Evolutionary conservation across 2,888 invertebrate genomes (phyloP).

Genomic region (Rotaria macrura): DNA sequence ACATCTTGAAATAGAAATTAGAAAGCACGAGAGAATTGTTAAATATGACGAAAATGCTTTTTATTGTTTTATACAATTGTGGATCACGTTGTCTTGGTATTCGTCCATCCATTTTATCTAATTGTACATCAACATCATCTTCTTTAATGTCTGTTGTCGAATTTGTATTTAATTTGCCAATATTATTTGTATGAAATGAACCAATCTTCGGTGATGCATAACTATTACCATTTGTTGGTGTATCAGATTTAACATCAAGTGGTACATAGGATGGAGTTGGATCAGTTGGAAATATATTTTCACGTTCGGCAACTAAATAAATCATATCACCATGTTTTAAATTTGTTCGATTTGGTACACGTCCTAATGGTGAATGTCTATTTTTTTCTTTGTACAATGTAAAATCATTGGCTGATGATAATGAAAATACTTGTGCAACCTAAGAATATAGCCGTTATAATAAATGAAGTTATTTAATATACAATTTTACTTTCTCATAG

Average conservation of each 20-base stretch:
- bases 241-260: neutral
- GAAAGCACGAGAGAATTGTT: neutral
- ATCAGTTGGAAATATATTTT: neutral
- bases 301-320: constrained; percentile 22
- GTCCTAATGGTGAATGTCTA: neutral
- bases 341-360: neutral
- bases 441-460: neutral
- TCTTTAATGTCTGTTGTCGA: neutral
- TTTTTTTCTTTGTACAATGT: constrained; percentile 18
- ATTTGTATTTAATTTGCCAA: neutral
- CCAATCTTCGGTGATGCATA: neutral
- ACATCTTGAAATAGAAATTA: neutral
- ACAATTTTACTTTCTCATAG: neutral
- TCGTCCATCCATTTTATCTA: constrained; percentile 27
- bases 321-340: constrained; percentile 31
- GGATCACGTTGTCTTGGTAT: constrained; percentile 27
- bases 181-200: neutral
- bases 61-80: constrained; percentile 19
- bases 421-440: neutral
- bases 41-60: neutral
- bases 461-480: too few species aligned
- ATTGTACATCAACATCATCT: constrained; percentile 30
- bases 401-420: neutral
- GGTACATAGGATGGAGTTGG: neutral
- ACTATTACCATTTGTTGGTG: constrained; percentile 2